These are phyloP conservation scores for Macroramphosus scolopax DNA, from an alignment of 2,797 vertebrate species.

Conservation along the genomic window DNA sequence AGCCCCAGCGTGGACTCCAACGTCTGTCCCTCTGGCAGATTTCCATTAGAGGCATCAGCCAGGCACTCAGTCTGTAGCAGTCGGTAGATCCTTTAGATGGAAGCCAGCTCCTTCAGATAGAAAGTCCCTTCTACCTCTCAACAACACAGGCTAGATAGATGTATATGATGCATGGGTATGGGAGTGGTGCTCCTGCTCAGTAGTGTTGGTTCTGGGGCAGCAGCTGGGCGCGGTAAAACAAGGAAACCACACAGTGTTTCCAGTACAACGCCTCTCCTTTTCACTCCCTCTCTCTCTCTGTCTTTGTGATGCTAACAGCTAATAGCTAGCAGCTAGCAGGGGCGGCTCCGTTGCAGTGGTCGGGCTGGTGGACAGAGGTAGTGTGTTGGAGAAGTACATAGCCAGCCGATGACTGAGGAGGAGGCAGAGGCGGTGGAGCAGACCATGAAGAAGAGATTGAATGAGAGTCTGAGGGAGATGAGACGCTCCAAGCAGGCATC, in stretches of 20 bases:
- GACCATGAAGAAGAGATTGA: conserved; percentile 52
- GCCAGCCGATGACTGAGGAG: conserved; percentile 31
- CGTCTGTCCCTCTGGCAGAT: conserved; percentile 21
- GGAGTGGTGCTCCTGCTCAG: conserved; percentile 23
- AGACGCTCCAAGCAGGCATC: conserved; percentile 32
- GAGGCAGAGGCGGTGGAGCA: conserved; percentile 43
- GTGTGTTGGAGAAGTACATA: conserved; percentile 66
- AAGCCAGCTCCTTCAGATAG: conserved; percentile 34
- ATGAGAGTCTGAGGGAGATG: conserved; percentile 46
- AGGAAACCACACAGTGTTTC: conserved; percentile 31
- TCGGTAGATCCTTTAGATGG: conserved; percentile 40
- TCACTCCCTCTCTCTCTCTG: conserved; percentile 7
- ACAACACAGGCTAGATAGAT: conserved; percentile 23
- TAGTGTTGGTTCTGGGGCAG: conserved; percentile 25
- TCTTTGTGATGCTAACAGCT: conserved; percentile 68
- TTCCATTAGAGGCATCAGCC: conserved; percentile 40
- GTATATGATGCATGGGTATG: conserved; percentile 27
- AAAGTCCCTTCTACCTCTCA: conserved; percentile 41
- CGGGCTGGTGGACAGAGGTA: conserved; percentile 58
- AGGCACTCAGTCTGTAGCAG: conserved; percentile 33
- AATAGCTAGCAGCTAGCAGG: conserved; percentile 44
- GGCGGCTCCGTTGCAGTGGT: conserved; percentile 65
- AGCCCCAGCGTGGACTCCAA: conserved; percentile 25
- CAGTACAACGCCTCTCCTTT: conserved; percentile 15
- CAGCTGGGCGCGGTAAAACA: conserved; percentile 42